Evolutionary conservation across 2,888 invertebrate species (phyloP), one percentile per base, ranked within the genome.

Genomic region (Coremacera marginata): DNA sequence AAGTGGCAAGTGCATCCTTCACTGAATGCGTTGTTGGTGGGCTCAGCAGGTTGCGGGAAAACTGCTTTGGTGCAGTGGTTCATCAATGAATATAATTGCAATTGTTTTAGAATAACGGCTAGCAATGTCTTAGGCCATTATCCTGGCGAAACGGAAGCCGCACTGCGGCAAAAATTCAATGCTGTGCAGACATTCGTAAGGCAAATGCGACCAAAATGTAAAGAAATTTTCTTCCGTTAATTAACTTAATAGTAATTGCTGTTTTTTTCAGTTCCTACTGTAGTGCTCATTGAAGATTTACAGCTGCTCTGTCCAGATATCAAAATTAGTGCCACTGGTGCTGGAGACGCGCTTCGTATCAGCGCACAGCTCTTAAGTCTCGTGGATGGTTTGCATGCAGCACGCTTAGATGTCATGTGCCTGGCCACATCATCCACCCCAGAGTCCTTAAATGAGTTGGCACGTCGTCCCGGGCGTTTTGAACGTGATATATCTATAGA

Each of bases 41-140:
- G 93, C 3, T 90, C 92, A 16, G 87, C 91, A 2, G 93, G 93
- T 7, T 90, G 91, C 82, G 92, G 93, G 22, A 93, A 93, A 86
- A 92, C 91, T 11, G 87, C 90, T 8, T 84, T 93, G 49, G 90
- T 92, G 3, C 85, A 88, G 70, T 89, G 90, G 37, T 89, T 91
- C 49, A 89, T 92, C 7, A 84, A 85, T 3, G 85, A 90, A 51
- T 86, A 89, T 81, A 82, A 84, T n/a, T 90, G 90, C 77, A 90
- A 90, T 77, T 84, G 92, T 16, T 86, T 91, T 65, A 83, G 85
- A 16, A 84, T 92, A 3, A 88, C 88, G 70, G 89, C 90, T 1
- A 85, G 90, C 0, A 89, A 90, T 70, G 83, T 92, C 1, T 82
- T 90, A 57, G 88, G 89, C n/a, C 86, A 91, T 0, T 86, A 90